phyloP scores from a whole-genome alignment of 2,888 invertebrate genomes.

The Rhabditophanes sp. region DNA sequence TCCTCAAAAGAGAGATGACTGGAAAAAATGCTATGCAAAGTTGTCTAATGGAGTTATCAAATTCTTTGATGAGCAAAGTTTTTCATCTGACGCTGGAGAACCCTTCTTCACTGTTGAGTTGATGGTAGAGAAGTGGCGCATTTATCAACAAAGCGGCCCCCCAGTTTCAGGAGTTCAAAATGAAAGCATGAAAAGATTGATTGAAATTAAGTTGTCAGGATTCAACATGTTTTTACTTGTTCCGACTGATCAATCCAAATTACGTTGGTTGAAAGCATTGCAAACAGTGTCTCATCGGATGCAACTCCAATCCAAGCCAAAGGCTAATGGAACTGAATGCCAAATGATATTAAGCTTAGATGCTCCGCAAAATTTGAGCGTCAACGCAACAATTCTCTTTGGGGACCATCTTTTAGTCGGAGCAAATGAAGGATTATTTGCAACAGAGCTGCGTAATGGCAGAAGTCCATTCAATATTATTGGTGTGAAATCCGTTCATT shows the following conservation, averaged over 20 bases:
- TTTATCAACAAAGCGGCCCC: constrained; percentile 14
- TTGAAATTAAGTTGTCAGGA: constrained; percentile 28
- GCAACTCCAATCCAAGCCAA: constrained; percentile 10
- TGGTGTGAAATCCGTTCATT: constrained; percentile 12
- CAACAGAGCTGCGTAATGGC: constrained; percentile 16
- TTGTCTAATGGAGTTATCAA: too few species aligned
- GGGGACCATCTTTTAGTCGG: constrained; percentile 26
- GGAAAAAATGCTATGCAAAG: constrained; percentile 14
- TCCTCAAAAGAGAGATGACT: too few species aligned
- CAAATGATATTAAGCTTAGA: constrained; percentile 8
- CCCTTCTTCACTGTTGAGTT: constrained; percentile 19
- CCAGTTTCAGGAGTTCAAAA: constrained; percentile 2
- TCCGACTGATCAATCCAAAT: constrained; percentile 15
- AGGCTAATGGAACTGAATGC: constrained; percentile 6
- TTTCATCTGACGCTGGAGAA: constrained; percentile 13
- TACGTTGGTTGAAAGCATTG: constrained; percentile 19
- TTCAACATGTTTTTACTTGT: constrained; percentile 14
- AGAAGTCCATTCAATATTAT: constrained; percentile 23
- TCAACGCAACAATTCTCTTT: constrained; percentile 12
- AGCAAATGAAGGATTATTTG: constrained; percentile 30
- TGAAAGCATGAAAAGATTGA: constrained; percentile 14
- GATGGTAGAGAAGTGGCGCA: constrained; percentile 23
- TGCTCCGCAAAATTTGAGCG: constrained; percentile 9
- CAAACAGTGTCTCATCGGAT: constrained; percentile 16
- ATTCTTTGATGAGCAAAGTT: constrained; percentile 27